A percentile compares a stretch with the other conserved stretches of the same genome.
phyloP scores from a whole-genome alignment of 1,140 invertebrate genomes.

The Drosophila prosaltans region DNA sequence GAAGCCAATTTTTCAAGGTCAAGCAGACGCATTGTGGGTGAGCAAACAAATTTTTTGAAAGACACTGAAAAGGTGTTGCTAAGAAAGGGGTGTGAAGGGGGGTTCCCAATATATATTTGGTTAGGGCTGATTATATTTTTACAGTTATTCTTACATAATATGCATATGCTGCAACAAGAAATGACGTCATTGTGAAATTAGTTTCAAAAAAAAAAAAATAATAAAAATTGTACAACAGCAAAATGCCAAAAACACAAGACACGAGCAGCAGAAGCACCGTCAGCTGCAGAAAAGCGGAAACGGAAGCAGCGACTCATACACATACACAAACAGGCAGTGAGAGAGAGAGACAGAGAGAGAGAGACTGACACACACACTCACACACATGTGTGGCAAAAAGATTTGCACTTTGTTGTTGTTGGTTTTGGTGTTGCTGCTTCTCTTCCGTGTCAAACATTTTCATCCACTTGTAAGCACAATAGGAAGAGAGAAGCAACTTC shows the following conservation, averaged over 20 bases:
- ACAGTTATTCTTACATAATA: slow-evolving; percentile 3
- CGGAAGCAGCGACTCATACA: slow-evolving; percentile 63
- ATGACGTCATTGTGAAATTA: slow-evolving; percentile 77
- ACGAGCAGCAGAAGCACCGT: slow-evolving; percentile 25
- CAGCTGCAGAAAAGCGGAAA: slow-evolving; percentile 58
- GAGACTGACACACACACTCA: slow-evolving; percentile 13
- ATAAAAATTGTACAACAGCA: slow-evolving; percentile 53
- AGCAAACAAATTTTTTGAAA: slow-evolving; percentile 3
- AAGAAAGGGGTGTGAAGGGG: background rate
- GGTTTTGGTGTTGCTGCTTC: slow-evolving; percentile 14
- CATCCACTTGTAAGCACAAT: slow-evolving; percentile 78
- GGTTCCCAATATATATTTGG: slow-evolving; percentile 40
- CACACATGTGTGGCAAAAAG: slow-evolving; percentile 56
- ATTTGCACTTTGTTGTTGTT: slow-evolving; percentile 51
- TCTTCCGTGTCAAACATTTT: slow-evolving; percentile 76
- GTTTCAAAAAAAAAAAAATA: slow-evolving; percentile 52
- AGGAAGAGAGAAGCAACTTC: slow-evolving; percentile 44
- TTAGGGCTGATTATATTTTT: background rate
- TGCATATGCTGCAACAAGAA: slow-evolving; percentile 11
- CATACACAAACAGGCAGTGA: slow-evolving; percentile 46
- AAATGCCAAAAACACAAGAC: slow-evolving; percentile 53
- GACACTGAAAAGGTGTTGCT: background rate
- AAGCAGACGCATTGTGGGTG: slow-evolving; percentile 67
- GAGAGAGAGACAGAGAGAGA: slow-evolving; percentile 55
- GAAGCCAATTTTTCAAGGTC: slow-evolving; percentile 74